Percentiles rank a stretch among this genome's conserved stretches.
phyloP scores from a whole-genome alignment of 2,888 invertebrate genomes.

The Hydrotaea cyrtoneurina region DNA sequence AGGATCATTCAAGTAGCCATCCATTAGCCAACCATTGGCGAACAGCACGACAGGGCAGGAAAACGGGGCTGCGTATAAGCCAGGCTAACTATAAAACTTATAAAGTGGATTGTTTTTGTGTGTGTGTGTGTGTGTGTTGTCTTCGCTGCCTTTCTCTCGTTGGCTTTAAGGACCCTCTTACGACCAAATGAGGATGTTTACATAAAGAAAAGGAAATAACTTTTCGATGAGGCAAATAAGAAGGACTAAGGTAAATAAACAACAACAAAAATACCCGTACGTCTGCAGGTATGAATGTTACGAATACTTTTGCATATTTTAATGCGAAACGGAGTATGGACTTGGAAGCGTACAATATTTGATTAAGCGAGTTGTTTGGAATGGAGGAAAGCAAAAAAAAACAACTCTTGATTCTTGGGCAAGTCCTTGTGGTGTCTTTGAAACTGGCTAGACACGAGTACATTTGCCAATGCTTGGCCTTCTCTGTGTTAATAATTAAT shows the following conservation, averaged over 20 bases:
- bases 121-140: no score
- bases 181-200: neutral
- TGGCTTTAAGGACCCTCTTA: neutral
- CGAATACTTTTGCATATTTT: neutral
- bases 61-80: neutral
- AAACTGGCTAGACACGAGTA: no score
- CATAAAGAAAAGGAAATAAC: neutral
- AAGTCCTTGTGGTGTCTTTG: no score
- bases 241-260: neutral
- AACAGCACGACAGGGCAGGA: neutral
- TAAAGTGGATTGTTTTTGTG: neutral
- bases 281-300: conserved; percentile 14
- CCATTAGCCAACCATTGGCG: no score
- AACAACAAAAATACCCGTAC: neutral
- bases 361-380: no score
- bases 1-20: conserved; percentile 18
- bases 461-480: no score
- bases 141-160: neutral
- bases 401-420: no score
- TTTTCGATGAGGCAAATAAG: neutral
- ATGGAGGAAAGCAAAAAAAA: no score
- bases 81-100: conserved; percentile 16
- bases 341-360: no score
- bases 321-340: no score
- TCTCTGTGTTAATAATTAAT: no score